Evolutionary conservation across 2,888 invertebrate species (phyloP), one percentile per base, ranked within the genome.

Genomic region (Rotaria macrura): DNA sequence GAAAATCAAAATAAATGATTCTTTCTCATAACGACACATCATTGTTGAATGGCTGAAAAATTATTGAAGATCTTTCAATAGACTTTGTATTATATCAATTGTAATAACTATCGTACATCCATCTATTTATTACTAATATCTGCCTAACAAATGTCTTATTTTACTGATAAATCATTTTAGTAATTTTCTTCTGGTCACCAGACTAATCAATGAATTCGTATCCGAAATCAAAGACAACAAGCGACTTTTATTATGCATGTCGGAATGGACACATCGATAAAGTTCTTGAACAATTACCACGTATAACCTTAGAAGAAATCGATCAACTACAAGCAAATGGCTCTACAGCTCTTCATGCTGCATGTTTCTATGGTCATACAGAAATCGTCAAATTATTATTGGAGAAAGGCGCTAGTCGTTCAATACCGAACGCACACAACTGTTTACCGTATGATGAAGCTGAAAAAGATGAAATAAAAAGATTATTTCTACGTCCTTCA

Each of bases 311-410:
- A 43, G 79, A 23, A 43, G 79, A 79, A 25, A 25, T 79, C 43
- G 43, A 79, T 43, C 0, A n/a, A 43, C 10, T 79, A 43, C 43
- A 79, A 79, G 20, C 43, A 2, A 79, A 79, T 43, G 79, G 79
- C 17, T 79, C 79, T 0, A 79, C 79, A 14, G 79, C 79, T 10
- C 79, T 79, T 79, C 79, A 79, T 43, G 79, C 79, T 9, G 79
- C 79, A n/a, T 12, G 20, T 43, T 79, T 43, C 9, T 23, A 25
- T n/a, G 79, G 79, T 43, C 79, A 79, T 79, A 43, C 40, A 79
- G 79, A 79, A 79, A 79, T 79, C 1, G 79, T 79, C 25, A 79
- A 79, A n/a, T 43, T 79, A 43, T 43, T 79, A 43, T 79, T 79
- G 43, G 43, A 79, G 5, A 43, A n/a, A 23, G 79, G 79, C 17